phyloP scores from a whole-genome alignment of 2,797 vertebrate genomes.

The Pantherophis alleghaniensis region DNA sequence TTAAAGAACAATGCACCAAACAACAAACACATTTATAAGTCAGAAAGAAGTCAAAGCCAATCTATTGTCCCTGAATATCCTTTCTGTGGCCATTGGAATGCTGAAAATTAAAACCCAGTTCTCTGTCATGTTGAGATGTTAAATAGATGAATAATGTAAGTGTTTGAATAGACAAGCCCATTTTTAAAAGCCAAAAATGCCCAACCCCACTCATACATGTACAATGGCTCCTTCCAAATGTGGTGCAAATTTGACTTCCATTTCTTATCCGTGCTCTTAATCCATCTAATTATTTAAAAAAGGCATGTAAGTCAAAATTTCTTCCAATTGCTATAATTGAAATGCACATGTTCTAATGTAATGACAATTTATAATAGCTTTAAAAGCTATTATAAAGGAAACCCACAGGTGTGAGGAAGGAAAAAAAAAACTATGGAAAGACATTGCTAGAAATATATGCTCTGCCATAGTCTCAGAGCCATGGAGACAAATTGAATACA shows the following conservation, averaged over 20 bases:
- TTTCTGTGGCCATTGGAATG: neutral
- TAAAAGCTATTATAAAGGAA: neutral
- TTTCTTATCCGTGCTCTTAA: neutral
- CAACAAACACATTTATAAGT: neutral
- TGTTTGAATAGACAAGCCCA: neutral
- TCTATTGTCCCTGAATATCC: neutral
- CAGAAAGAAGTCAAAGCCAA: neutral
- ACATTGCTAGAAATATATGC: conserved; percentile 16
- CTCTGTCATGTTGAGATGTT: neutral
- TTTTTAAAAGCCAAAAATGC: neutral
- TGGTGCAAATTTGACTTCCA: neutral
- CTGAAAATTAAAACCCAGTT: neutral
- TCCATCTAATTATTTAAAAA: neutral
- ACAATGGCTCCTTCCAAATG: neutral
- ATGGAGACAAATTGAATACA: conserved; percentile 34
- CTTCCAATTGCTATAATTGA: neutral
- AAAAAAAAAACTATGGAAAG: neutral
- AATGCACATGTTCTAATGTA: neutral
- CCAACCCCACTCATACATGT: neutral
- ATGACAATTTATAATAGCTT: neutral
- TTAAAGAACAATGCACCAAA: neutral
- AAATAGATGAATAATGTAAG: neutral
- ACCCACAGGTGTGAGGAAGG: neutral
- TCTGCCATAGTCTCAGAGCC: conserved; percentile 20
- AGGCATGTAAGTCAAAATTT: neutral